phyloP scores from a whole-genome alignment of 2,797 vertebrate genomes.

The Neostethus bicornis region DNA sequence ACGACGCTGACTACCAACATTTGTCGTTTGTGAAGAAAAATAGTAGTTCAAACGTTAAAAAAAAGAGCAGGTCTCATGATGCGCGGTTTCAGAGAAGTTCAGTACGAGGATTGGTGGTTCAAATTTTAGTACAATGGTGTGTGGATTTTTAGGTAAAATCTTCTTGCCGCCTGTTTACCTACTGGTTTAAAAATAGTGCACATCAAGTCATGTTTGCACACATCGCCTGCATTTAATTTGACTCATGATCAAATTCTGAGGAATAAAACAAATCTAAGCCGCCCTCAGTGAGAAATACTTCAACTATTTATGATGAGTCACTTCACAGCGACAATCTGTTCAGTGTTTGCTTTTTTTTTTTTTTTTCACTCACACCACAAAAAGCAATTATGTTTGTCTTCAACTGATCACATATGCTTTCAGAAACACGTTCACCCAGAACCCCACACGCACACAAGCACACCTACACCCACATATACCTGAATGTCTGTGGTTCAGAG shows the following conservation, averaged over 20 bases:
- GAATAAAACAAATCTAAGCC: not conserved
- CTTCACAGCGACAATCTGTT: constrained; percentile 4
- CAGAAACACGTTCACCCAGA: not conserved
- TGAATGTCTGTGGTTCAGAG: not conserved
- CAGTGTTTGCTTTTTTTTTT: constrained; percentile 7
- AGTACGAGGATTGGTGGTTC: too few relatives aligned
- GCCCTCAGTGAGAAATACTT: not conserved
- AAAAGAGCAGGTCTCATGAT: constrained; percentile 1
- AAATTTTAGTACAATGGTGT: too few relatives aligned
- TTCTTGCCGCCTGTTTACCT: not conserved
- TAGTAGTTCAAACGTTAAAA: constrained; percentile 31
- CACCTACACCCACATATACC: constrained; percentile 15
- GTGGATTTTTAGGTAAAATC: too few relatives aligned
- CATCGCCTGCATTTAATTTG: not conserved
- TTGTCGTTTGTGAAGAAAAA: constrained; percentile 72
- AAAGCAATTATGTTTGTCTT: constrained; percentile 11
- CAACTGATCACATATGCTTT: constrained; percentile 14
- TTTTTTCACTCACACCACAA: constrained; percentile 6
- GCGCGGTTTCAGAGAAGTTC: too few relatives aligned
- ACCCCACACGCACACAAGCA: not conserved
- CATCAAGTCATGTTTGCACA: constrained; percentile 9
- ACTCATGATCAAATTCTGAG: not conserved
- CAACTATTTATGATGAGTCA: constrained; percentile 6
- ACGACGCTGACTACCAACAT: constrained; percentile 78
- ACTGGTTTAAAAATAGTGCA: fast-evolving